Evolutionary conservation across 2,888 invertebrate species (phyloP).

Genomic region (Eurois occulta): DNA sequence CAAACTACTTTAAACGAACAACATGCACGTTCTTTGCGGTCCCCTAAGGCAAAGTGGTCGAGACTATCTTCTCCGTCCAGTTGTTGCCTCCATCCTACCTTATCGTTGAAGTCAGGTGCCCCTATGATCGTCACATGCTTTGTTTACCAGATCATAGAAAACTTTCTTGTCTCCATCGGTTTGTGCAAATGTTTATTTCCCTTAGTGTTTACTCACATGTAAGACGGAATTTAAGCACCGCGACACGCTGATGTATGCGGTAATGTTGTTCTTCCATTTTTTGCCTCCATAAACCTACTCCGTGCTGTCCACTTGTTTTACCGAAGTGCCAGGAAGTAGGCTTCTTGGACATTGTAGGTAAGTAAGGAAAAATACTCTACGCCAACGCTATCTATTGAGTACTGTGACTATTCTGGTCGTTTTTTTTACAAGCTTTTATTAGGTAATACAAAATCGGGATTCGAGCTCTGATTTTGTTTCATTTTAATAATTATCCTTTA

Average conservation of each 20-base stretch:
- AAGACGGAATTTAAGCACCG: neutral
- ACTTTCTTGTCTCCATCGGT: neutral
- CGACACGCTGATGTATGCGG: neutral
- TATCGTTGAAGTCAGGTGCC: neutral
- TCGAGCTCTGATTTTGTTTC: neutral
- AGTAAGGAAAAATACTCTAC: neutral
- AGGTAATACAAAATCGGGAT: neutral
- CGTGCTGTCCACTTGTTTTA: neutral
- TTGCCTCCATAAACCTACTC: neutral
- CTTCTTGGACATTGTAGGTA: neutral
- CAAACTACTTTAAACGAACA: neutral
- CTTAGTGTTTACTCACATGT: neutral
- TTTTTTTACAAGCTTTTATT: neutral
- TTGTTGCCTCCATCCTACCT: neutral
- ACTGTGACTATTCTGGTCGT: no score
- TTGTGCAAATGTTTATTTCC: neutral
- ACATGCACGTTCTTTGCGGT: neutral
- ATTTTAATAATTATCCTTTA: no score
- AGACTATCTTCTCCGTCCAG: neutral
- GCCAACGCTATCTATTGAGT: no score
- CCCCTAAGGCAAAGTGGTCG: neutral
- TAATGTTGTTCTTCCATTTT: neutral
- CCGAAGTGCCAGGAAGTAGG: neutral
- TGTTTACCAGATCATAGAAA: neutral
- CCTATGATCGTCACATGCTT: neutral